Percentiles rank a stretch among this genome's conserved stretches.
phyloP scores from a whole-genome alignment of 2,797 vertebrate genomes.

The Lindbergichthys nudifrons region DNA sequence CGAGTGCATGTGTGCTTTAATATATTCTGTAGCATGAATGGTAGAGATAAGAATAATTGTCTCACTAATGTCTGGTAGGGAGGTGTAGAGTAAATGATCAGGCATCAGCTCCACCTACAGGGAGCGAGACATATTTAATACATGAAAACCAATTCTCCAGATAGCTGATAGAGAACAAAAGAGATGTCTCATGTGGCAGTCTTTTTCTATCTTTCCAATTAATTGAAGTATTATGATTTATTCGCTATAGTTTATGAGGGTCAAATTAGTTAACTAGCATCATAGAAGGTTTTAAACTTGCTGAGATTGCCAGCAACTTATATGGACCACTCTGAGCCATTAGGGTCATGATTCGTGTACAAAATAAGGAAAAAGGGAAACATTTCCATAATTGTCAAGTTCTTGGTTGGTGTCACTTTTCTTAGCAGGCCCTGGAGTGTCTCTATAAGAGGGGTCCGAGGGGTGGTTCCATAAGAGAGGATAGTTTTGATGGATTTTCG shows the following conservation, averaged over 20 bases:
- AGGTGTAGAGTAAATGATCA: not conserved
- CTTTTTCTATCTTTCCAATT: no score
- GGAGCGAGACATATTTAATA: not conserved
- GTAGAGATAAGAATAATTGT: not conserved
- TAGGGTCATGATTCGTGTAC: not conserved
- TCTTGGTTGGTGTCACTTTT: not conserved
- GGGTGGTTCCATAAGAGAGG: not conserved
- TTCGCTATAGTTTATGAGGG: not conserved
- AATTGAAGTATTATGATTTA: not conserved
- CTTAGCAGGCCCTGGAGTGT: not conserved
- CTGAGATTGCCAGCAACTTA: not conserved
- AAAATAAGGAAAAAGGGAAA: not conserved
- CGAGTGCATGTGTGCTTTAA: not conserved
- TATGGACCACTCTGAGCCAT: not conserved
- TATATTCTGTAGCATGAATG: not conserved
- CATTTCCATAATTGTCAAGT: not conserved
- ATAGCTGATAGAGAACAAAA: not conserved
- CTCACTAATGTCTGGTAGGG: not conserved
- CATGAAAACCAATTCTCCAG: not conserved
- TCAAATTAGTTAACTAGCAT: not conserved
- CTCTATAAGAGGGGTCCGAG: not conserved
- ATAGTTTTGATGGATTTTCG: not conserved
- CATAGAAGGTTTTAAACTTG: not conserved
- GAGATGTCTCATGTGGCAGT: not conserved
- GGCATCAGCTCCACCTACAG: not conserved